Percentiles rank a stretch among this genome's conserved stretches.
Conservation (phyloP, 2,113 vertebrate genomes). For the Hyaena hyaena region DNA sequence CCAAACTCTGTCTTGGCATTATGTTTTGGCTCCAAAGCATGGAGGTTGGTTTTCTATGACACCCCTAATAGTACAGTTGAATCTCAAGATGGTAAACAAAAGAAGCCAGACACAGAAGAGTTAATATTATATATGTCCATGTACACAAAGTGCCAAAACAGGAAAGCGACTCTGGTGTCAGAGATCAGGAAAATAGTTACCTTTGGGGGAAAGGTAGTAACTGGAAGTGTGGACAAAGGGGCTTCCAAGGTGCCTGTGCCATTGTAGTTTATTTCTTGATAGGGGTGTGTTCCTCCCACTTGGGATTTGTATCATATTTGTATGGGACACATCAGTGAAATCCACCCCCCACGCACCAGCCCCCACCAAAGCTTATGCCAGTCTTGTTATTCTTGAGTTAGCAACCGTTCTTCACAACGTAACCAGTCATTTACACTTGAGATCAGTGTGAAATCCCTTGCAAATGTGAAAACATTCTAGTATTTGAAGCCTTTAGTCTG, state of each 20-base stretch:
- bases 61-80: background rate
- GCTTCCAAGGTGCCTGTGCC: background rate
- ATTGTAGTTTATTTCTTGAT: background rate
- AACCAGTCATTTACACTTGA: background rate
- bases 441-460: background rate
- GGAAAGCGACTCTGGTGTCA: background rate
- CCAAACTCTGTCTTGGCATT: background rate
- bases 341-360: background rate
- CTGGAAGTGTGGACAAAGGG: rapidly evolving
- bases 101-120: background rate
- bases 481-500: constrained; percentile 57
- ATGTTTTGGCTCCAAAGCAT: background rate
- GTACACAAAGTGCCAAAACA: background rate
- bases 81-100: background rate
- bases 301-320: background rate
- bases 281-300: background rate
- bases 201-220: background rate
- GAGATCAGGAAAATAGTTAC: background rate
- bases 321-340: background rate
- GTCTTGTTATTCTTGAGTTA: background rate
- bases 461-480: background rate
- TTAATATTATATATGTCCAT: background rate
- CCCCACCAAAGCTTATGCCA: background rate
- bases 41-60: background rate
- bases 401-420: background rate